Conservation (phyloP, 1,140 invertebrate genomes). For the Amphibalanus amphitrite region DNA sequence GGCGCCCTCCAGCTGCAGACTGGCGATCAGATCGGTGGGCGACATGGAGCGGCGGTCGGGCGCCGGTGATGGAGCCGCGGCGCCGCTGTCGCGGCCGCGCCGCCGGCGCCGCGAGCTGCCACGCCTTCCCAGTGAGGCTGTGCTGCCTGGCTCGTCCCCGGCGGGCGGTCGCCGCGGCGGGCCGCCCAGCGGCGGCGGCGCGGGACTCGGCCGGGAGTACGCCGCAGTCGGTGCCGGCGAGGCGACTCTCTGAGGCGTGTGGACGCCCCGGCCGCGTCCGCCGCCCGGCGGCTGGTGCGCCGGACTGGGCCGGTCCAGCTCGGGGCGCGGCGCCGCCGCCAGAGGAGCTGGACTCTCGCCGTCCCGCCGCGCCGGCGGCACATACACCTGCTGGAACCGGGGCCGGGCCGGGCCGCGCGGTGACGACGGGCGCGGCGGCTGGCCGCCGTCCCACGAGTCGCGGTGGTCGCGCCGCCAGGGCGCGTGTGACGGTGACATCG, state of each 20-base stretch:
- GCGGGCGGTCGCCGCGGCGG: no score
- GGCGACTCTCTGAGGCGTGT: not conserved
- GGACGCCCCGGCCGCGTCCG: no score
- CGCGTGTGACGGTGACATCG: not conserved
- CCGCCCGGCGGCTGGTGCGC: no score
- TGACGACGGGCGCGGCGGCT: not conserved
- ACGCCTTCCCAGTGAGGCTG: not conserved
- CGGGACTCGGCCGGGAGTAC: not conserved
- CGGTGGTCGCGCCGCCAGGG: not conserved
- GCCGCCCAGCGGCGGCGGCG: no score
- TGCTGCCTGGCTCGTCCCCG: not conserved
- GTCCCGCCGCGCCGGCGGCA: not conserved
- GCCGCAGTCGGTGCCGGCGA: not conserved
- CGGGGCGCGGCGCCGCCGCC: no score
- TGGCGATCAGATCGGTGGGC: not conserved
- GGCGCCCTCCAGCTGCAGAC: not conserved
- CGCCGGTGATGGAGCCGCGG: no score
- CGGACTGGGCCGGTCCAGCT: not conserved
- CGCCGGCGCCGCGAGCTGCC: no score
- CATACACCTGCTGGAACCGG: not conserved
- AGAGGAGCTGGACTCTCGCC: not conserved
- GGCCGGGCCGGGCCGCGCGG: no score
- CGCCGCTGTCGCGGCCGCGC: no score
- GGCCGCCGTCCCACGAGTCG: not conserved
- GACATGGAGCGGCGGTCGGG: not conserved